These are phyloP conservation scores for Drosophila murphyi DNA, from an alignment of 1,140 invertebrate genomes.

Conservation along the genomic window DNA sequence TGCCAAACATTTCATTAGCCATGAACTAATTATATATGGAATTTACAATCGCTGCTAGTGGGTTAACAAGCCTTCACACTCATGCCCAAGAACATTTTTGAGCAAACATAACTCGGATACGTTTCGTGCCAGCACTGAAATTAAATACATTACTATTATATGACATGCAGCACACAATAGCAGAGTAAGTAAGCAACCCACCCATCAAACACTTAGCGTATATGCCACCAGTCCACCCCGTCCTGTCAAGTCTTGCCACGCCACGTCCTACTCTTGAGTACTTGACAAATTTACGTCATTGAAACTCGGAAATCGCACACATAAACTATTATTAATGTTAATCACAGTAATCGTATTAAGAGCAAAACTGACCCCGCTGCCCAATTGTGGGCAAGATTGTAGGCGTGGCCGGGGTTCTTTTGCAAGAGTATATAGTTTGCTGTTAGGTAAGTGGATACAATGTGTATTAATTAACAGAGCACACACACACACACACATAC, in stretches of 20 bases:
- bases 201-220: conserved; percentile 25
- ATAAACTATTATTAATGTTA: conserved; percentile 41
- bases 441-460: conserved; percentile 50
- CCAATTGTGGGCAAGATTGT: conserved; percentile 33
- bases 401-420: conserved; percentile 7
- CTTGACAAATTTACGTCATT: conserved; percentile 49
- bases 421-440: conserved; percentile 20
- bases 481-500: conserved; percentile 4
- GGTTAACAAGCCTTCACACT: not conserved
- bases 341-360: conserved; percentile 53
- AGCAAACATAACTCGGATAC: conserved; percentile 4
- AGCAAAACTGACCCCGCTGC: conserved; percentile 9
- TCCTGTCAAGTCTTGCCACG: too few relatives aligned
- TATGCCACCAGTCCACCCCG: not conserved
- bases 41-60: conserved; percentile 1
- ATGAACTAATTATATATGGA: conserved; percentile 9
- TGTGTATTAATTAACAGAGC: conserved; percentile 51
- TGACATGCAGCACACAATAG: conserved; percentile 10
- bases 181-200: not conserved
- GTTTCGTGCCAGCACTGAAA: not conserved
- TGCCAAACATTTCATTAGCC: not conserved
- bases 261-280: not conserved
- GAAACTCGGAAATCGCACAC: conserved; percentile 35
- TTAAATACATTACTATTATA: conserved; percentile 22
- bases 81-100: conserved; percentile 2